Conservation (phyloP, 1,140 invertebrate species). For the Scaptomyza montana region DNA sequence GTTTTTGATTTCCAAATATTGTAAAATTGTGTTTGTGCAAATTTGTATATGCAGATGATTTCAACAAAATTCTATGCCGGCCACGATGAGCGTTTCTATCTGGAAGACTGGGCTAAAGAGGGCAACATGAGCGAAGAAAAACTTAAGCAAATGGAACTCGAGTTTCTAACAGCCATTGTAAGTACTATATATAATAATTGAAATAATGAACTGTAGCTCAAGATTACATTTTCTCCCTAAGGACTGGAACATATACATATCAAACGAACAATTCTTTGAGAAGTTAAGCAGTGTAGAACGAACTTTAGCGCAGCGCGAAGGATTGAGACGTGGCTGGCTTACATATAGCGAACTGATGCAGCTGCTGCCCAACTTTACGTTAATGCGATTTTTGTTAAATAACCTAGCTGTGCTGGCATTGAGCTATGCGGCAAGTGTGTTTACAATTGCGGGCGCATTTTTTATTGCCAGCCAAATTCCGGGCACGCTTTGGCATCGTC, state of each 20-base stretch:
- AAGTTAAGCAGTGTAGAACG: slow-evolving; percentile 88
- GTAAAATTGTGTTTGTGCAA: background rate
- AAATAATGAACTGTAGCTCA: too few relatives aligned
- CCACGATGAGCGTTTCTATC: slow-evolving; percentile 94
- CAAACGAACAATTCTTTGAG: slow-evolving; percentile 88
- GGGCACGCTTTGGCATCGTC: slow-evolving; percentile 82
- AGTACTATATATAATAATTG: slow-evolving; percentile 48
- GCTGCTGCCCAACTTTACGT: slow-evolving; percentile 85
- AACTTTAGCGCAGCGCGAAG: slow-evolving; percentile 89
- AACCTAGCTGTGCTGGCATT: slow-evolving; percentile 88
- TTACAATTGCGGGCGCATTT: slow-evolving; percentile 89
- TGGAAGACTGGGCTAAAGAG: slow-evolving; percentile 94
- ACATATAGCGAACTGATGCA: slow-evolving; percentile 92
- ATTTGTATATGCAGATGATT: slow-evolving; percentile 89
- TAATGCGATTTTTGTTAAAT: slow-evolving; percentile 86
- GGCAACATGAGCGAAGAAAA: slow-evolving; percentile 89
- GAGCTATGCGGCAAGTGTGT: slow-evolving; percentile 89
- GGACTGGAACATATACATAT: slow-evolving; percentile 93
- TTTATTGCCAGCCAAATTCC: slow-evolving; percentile 87
- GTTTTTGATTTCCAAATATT: too few relatives aligned
- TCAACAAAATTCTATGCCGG: slow-evolving; percentile 97
- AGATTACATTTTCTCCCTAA: slow-evolving; percentile 73
- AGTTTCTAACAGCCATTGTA: slow-evolving; percentile 96
- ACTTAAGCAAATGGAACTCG: slow-evolving; percentile 92
- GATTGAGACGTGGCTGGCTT: slow-evolving; percentile 90